Conservation (phyloP, 2,113 vertebrate species). For the Pseudorhombus dupliciocellatus region DNA sequence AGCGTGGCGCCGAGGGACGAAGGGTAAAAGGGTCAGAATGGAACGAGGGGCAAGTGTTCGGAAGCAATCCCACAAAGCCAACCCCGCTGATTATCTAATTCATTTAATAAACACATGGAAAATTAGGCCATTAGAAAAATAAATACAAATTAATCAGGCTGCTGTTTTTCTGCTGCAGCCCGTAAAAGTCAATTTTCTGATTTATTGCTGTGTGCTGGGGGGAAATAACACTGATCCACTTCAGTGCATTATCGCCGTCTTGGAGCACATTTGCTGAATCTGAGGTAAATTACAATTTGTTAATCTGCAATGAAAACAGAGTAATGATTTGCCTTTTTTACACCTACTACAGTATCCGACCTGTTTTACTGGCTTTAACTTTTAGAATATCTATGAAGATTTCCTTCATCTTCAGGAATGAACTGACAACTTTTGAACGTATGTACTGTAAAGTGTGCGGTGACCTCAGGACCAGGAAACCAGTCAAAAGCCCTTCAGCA, state of each 20-base stretch:
- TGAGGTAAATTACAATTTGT: neutral
- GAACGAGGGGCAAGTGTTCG: neutral
- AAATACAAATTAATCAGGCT: slow-evolving; percentile 21
- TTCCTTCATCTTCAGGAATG: too few relatives aligned
- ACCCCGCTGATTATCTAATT: slow-evolving; percentile 18
- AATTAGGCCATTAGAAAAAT: slow-evolving; percentile 27
- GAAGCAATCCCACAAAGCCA: slow-evolving; percentile 13
- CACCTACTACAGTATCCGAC: neutral
- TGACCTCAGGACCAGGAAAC: too few relatives aligned
- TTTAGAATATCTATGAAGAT: too few relatives aligned
- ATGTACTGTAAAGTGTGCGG: too few relatives aligned
- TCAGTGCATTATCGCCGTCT: neutral
- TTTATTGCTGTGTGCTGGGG: slow-evolving; percentile 9
- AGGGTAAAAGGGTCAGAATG: neutral
- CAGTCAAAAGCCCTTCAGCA: too few relatives aligned
- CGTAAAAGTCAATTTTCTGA: slow-evolving; percentile 28
- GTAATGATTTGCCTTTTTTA: neutral
- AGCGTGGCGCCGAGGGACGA: neutral
- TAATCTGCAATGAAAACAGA: slow-evolving; percentile 2
- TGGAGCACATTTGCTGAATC: neutral
- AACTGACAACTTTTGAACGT: too few relatives aligned
- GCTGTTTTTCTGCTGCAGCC: slow-evolving; percentile 8
- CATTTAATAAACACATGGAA: slow-evolving; percentile 22
- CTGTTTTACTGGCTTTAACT: neutral
- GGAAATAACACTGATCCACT: slow-evolving; percentile 18